phyloP scores from a whole-genome alignment of 2,113 vertebrate species.

The Gobius niger region DNA sequence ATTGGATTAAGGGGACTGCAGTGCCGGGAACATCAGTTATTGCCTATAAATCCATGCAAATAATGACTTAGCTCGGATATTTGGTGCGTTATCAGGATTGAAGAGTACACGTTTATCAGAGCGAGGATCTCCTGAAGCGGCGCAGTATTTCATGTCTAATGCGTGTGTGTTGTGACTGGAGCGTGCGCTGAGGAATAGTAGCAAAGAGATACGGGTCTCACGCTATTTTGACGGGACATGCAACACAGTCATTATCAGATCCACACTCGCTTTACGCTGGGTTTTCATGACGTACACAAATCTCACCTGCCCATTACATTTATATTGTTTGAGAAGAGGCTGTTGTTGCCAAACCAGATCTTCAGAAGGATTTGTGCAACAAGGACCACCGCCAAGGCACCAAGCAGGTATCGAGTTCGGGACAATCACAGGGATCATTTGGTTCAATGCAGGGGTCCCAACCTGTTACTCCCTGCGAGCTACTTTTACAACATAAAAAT shows the following conservation, averaged over 20 bases:
- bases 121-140: neutral
- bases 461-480: too few relatives aligned
- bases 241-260: slow-evolving; percentile 6
- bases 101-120: neutral
- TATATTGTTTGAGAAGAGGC: neutral
- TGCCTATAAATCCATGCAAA: neutral
- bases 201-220: neutral
- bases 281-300: neutral
- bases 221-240: neutral
- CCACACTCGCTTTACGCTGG: neutral
- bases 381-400: too few relatives aligned
- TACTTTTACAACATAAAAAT: too few relatives aligned
- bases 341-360: too few relatives aligned
- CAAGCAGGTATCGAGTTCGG: too few relatives aligned
- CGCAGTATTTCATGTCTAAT: slow-evolving; percentile 10
- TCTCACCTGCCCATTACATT: neutral
- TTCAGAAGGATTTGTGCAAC: too few relatives aligned
- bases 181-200: neutral
- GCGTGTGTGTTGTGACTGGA: slow-evolving; percentile 12
- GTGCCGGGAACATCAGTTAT: neutral
- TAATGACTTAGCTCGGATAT: neutral
- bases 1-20: neutral
- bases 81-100: neutral
- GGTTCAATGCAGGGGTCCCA: too few relatives aligned
- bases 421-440: too few relatives aligned